Evolutionary conservation across 2,888 invertebrate species (phyloP).

Genomic region (Lordiphosa andalusiaca): DNA sequence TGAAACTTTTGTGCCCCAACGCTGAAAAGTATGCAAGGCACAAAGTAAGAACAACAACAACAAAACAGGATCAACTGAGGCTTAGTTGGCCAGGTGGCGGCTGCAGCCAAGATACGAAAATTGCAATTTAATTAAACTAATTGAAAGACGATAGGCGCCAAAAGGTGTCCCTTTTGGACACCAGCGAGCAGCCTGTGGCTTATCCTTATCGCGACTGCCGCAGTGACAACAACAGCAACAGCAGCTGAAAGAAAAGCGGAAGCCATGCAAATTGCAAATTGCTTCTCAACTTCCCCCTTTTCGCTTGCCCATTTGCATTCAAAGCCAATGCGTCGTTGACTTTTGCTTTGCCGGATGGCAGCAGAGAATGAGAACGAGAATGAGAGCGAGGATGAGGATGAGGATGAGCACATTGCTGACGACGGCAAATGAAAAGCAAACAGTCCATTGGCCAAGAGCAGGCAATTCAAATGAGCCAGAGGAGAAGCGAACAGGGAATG

Average conservation of each 20-base stretch:
- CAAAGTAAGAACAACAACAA: slow-evolving; percentile 4
- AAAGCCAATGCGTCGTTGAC: slow-evolving; percentile 64
- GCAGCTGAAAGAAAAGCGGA: slow-evolving; percentile 17
- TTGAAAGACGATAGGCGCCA: slow-evolving; percentile 69
- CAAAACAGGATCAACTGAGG: slow-evolving; percentile 29
- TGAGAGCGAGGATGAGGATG: slow-evolving; percentile 15
- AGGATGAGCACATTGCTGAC: slow-evolving; percentile 13
- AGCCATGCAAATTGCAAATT: slow-evolving; percentile 68
- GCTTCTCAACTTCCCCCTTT: slow-evolving; percentile 41
- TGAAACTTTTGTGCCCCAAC: not conserved
- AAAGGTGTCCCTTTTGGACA: slow-evolving; percentile 27
- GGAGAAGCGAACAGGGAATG: too few relatives aligned
- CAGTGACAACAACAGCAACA: slow-evolving; percentile 8
- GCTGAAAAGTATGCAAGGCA: slow-evolving; percentile 5
- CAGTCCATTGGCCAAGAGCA: slow-evolving; percentile 36
- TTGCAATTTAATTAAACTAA: slow-evolving; percentile 69
- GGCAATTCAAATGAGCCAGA: slow-evolving; percentile 36
- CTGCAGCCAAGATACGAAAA: slow-evolving; percentile 52
- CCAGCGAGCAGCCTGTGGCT: slow-evolving; percentile 6
- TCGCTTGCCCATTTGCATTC: slow-evolving; percentile 62
- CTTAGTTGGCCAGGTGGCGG: slow-evolving; percentile 44
- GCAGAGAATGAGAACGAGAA: slow-evolving; percentile 9
- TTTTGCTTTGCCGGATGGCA: slow-evolving; percentile 44
- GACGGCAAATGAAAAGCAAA: slow-evolving; percentile 61
- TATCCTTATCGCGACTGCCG: slow-evolving; percentile 2